A percentile compares a stretch with the other conserved stretches of the same genome.
phyloP scores from a whole-genome alignment of 2,888 invertebrate genomes.

The Dryobota labecula region DNA sequence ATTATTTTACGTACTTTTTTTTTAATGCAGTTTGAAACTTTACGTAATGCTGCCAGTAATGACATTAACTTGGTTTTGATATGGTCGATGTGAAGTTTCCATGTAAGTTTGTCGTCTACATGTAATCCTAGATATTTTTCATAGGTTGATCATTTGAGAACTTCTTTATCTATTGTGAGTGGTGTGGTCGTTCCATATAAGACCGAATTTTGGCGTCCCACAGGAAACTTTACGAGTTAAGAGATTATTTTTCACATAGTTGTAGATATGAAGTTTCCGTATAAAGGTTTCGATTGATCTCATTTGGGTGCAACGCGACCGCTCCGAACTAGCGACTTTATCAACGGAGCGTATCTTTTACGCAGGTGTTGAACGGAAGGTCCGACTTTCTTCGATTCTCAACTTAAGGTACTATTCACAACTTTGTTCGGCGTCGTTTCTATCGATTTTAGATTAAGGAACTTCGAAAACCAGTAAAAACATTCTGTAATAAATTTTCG shows the following conservation, averaged over 20 bases:
- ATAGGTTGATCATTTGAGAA: too few species aligned
- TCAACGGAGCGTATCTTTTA: slow-evolving; percentile 83
- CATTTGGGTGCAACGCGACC: slow-evolving; percentile 72
- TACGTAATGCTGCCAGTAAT: too few species aligned
- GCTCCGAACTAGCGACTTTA: slow-evolving; percentile 77
- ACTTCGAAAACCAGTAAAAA: slow-evolving; percentile 88
- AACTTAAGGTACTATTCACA: slow-evolving; percentile 88
- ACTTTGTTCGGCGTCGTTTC: slow-evolving; percentile 86
- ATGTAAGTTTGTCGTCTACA: too few species aligned
- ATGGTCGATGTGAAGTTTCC: too few species aligned
- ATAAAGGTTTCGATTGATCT: slow-evolving; percentile 79
- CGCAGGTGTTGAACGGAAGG: slow-evolving; percentile 87
- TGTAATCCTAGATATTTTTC: too few species aligned
- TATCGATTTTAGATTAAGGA: slow-evolving; percentile 90
- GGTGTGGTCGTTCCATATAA: too few species aligned
- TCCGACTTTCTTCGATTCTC: slow-evolving; percentile 85
- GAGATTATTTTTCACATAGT: slow-evolving; percentile 65
- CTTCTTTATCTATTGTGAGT: too few species aligned
- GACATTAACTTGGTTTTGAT: too few species aligned
- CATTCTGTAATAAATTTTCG: slow-evolving; percentile 86
- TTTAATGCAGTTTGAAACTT: too few species aligned
- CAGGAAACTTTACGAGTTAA: slow-evolving; percentile 45
- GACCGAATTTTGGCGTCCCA: slow-evolving; percentile 15
- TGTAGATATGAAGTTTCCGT: slow-evolving; percentile 66
- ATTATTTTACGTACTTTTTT: too few species aligned